Evolutionary conservation across 2,888 invertebrate genomes (phyloP).

Genomic region (Bombylius major): DNA sequence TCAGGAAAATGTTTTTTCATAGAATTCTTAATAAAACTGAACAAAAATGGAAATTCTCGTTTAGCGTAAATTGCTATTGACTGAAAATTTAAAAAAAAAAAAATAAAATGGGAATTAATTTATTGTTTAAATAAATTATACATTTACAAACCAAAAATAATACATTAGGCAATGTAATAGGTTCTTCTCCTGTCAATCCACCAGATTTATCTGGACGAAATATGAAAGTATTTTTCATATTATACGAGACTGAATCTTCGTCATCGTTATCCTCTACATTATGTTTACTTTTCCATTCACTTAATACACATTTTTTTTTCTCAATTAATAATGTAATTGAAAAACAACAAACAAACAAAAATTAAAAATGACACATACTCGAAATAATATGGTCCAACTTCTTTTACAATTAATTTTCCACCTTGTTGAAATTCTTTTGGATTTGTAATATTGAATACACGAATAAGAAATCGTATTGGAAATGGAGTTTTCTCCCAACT

Average conservation of each 20-base stretch:
- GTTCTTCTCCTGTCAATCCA: conserved; percentile 61
- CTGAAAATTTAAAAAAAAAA: neutral
- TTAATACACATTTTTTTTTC: conserved; percentile 25
- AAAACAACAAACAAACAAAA: neutral
- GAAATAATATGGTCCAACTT: conserved; percentile 73
- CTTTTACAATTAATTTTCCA: conserved; percentile 54
- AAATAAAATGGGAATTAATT: neutral
- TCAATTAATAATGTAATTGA: too few species aligned
- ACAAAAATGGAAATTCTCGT: conserved; percentile 52
- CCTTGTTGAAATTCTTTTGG: conserved; percentile 58
- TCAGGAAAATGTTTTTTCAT: conserved; percentile 55
- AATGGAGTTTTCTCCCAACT: conserved; percentile 71
- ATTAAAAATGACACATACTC: conserved; percentile 47
- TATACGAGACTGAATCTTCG: conserved; percentile 61
- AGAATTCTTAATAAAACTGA: conserved; percentile 55
- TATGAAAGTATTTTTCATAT: conserved; percentile 51
- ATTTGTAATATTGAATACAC: conserved; percentile 73
- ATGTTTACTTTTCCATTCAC: conserved; percentile 73
- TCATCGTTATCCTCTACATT: conserved; percentile 56
- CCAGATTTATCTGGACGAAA: conserved; percentile 51
- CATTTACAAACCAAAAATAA: too few species aligned
- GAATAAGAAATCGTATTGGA: conserved; percentile 61
- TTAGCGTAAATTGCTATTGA: conserved; percentile 38
- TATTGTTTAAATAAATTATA: neutral
- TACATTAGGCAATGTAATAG: conserved; percentile 51